Evolutionary conservation across 2,888 invertebrate genomes (phyloP), one percentile per base, ranked within the genome.

Genomic region (Antheraea yamamai): DNA sequence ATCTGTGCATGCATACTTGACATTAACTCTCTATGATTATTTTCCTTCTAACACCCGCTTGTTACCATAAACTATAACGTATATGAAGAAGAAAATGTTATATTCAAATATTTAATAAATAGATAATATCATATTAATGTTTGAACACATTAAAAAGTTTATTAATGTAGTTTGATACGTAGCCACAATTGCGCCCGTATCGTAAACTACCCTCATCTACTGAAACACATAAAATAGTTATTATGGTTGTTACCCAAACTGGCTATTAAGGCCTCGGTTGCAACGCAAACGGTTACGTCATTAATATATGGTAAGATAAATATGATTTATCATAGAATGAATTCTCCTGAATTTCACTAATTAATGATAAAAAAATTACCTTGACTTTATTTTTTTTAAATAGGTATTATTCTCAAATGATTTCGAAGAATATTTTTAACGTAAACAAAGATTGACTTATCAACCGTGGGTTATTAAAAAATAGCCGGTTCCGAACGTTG

Each of bases 191-290:
- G 68, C 39, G 68, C 20, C 8, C 6, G 10, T 20, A 30, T 39
- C 39, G 18, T 68, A 68, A 68, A 68, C 68, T 68, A 68, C 30
- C 39, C 68, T 68, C 68, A 20, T 68, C 68, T 10, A 39, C 30
- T 39, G 35, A 20, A 18, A 68, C 64, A 26, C 68, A 68, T 68
- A 68, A 68, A 68, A 68, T 68, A 68, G 68, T 68, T 68, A 39
- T 26, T 39, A 68, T 39, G 18, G 68, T 39, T 68, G n/a, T 39
- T 68, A 35, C 68, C 35, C n/a, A 68, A 68, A 68, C 39, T 6
- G 39, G 20, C 39, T 20, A 68, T 68, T 68, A 68, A 68, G 2
- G 20, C 39, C 68, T 10, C 39, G n/a, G n/a, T 35, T 68, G 39
- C 68, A 68, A 39, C 39, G 68, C 35, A 39, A 68, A 68, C 39